Evolutionary conservation across 37 sponge, comb jelly and placozoan species (phyloP).

Genomic region (Haliclona indistincta): DNA sequence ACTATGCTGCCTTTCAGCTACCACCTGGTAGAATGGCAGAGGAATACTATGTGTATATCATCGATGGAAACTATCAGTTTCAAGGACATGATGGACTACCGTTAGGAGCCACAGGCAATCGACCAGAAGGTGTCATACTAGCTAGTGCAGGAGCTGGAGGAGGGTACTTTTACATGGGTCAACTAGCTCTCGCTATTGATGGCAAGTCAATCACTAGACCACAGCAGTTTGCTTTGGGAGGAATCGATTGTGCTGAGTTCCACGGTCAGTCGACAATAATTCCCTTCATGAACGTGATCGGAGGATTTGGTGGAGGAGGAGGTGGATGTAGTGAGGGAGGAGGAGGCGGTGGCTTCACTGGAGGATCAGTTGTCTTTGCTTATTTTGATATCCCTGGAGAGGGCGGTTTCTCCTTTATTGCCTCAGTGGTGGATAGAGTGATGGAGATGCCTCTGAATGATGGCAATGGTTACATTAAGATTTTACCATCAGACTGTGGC

Average conservation of each 20-base stretch:
- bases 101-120: background rate
- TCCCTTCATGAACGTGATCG: background rate
- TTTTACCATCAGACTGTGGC: conserved; percentile 48
- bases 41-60: background rate
- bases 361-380: conserved; percentile 15
- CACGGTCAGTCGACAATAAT: too few species aligned
- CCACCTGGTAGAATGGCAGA: background rate
- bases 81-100: background rate
- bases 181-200: background rate
- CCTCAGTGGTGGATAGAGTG: too few species aligned
- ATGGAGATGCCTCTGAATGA: background rate
- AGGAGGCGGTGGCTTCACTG: conserved; percentile 48
- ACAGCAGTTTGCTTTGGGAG: conserved; percentile 40
- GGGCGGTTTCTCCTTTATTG: conserved; percentile 24
- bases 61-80: background rate
- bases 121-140: conserved; percentile 5
- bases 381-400: conserved; percentile 12
- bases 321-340: conserved; percentile 48
- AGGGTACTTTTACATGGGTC: conserved; percentile 10
- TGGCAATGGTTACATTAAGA: conserved; percentile 54
- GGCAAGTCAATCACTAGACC: background rate
- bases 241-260: conserved; percentile 14
- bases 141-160: conserved; percentile 41
- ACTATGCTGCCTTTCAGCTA: background rate
- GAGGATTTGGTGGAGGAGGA: conserved; percentile 63